Base-by-base conservation (phyloP, 2,797 vertebrate genomes). In the Cuculus canorus region DNA sequence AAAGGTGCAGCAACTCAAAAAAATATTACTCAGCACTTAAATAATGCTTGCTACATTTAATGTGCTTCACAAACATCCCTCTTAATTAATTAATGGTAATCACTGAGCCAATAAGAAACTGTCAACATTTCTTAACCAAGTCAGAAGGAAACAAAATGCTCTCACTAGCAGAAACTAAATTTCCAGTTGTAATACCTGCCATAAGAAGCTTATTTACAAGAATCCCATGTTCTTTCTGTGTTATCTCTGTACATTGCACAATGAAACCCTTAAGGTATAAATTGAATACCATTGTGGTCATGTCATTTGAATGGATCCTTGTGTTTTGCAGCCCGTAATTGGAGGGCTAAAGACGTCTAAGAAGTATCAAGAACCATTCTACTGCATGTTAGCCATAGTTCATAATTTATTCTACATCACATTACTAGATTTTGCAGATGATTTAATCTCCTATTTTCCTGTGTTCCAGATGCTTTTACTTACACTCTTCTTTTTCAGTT, bases 401-500 rank as follows among this genome's bases (percentile, higher is more conserved):
- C 53, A 61, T 78, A 66, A 32, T 81, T 81, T 64, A 18, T 56
- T 71, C 39, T 60, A 6, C 85, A 33, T 76, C 22, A 37, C 0
- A 1, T 78, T 82, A 92, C 39, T 17, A 86, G 61, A 75, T 72
- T 86, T 59, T 80, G 25, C 22, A 86, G 53, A 73, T 53, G 11
- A 91, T 66, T 94, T 95, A 59, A 77, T 65, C 43, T 82, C 87
- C 66, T 68, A 6, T 93, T 88, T 94, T 93, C 23, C 17, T 71
- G 6, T 84, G 1, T 73, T 79, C 52, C 43, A 70, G 35, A 65
- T 57, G 28, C 24, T 52, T 90, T 95, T 92, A 59, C 86, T 88
- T 86, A 22, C 82, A 56, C 4, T 88, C 12, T 63, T 10, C 60
- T 41, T 88, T 86, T 82, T 77, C 7, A 92, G 33, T 16, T 69